Evolutionary conservation across 2,888 invertebrate genomes (phyloP).

Genomic region (Mantis religiosa): DNA sequence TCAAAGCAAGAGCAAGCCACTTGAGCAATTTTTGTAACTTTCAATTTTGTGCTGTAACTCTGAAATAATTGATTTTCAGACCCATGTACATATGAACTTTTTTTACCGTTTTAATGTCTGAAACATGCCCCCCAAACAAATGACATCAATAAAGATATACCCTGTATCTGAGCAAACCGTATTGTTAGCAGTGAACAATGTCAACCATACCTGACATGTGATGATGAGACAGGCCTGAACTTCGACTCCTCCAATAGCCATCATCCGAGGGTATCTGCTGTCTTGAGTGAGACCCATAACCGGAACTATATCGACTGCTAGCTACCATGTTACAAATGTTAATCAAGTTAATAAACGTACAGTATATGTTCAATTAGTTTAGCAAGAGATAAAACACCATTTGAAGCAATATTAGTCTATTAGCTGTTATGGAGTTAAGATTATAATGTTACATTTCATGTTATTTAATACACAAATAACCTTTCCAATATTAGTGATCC

Average conservation of each 20-base stretch:
- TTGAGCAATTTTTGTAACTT: too few relatives aligned
- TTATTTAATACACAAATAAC: not conserved
- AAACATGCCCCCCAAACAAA: too few relatives aligned
- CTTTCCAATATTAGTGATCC: not conserved
- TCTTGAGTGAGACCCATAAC: constrained; percentile 12
- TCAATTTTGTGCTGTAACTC: too few relatives aligned
- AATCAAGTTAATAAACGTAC: not conserved
- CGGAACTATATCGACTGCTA: constrained; percentile 16
- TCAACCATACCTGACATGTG: constrained; percentile 11
- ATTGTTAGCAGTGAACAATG: not conserved
- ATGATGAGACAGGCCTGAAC: constrained; percentile 7
- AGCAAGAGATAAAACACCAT: not conserved
- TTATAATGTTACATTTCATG: too few relatives aligned
- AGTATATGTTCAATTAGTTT: not conserved
- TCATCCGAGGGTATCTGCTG: constrained; percentile 17
- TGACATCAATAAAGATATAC: not conserved
- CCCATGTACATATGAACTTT: too few relatives aligned
- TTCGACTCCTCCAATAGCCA: constrained; percentile 20
- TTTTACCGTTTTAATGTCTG: too few relatives aligned
- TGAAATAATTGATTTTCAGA: too few relatives aligned
- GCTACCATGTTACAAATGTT: constrained; percentile 20
- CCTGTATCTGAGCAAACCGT: not conserved
- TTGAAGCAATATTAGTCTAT: not conserved
- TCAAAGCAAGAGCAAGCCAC: too few relatives aligned
- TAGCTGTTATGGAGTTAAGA: not conserved